A percentile compares a stretch with the other conserved stretches of the same genome.
These are phyloP conservation scores for Brevipalpus yothersi DNA, from an alignment of 1,140 invertebrate genomes.

Conservation along the genomic window DNA sequence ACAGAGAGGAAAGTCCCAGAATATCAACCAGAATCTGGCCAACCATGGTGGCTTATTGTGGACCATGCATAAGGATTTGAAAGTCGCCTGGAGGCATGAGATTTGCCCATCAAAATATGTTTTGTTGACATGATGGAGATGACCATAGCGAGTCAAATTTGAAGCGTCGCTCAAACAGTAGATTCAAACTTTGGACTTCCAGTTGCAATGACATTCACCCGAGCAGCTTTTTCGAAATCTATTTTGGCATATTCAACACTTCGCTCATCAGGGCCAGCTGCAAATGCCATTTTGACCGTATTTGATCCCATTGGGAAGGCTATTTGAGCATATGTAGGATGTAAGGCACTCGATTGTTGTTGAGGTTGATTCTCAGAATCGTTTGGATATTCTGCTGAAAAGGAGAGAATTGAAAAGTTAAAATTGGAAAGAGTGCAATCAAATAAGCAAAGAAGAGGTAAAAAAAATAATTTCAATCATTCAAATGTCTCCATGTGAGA, in stretches of 20 bases:
- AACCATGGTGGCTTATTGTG: too few relatives aligned
- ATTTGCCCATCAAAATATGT: too few relatives aligned
- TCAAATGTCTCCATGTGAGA: too few relatives aligned
- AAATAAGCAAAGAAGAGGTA: too few relatives aligned
- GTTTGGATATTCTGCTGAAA: neutral
- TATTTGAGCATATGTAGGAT: neutral
- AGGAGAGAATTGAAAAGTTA: neutral
- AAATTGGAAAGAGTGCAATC: neutral
- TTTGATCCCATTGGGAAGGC: neutral
- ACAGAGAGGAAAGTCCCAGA: too few relatives aligned
- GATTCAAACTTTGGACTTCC: conserved; percentile 6
- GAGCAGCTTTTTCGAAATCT: neutral
- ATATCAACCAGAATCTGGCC: too few relatives aligned
- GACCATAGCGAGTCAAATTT: too few relatives aligned
- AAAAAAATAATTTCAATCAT: too few relatives aligned
- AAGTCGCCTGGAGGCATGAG: too few relatives aligned
- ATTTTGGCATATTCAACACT: conserved; percentile 1
- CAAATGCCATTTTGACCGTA: neutral
- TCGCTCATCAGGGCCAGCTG: neutral
- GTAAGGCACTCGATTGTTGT: neutral
- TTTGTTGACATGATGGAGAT: too few relatives aligned
- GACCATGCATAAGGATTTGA: too few relatives aligned
- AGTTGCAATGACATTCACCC: neutral
- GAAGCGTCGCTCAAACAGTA: neutral
- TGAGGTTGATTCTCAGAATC: neutral